Percentiles rank a stretch among this genome's conserved stretches.
These are phyloP conservation scores for Chrysochloris asiatica DNA, from an alignment of 2,113 vertebrate genomes.

Conservation along the genomic window DNA sequence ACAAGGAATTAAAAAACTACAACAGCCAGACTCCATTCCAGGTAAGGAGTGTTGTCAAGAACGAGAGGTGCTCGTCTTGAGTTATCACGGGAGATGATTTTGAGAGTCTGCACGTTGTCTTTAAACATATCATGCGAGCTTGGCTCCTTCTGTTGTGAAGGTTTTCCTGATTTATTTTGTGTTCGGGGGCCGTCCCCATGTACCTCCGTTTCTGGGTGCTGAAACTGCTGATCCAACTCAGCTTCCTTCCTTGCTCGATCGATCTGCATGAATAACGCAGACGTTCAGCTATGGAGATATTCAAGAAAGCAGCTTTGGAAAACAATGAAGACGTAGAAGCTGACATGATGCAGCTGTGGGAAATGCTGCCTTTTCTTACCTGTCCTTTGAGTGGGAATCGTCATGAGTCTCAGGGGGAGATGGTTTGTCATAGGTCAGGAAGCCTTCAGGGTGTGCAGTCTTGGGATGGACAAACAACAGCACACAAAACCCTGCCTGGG, in stretches of 20 bases:
- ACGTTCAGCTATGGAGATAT: accelerated
- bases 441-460: accelerated
- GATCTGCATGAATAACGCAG: accelerated
- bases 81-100: accelerated
- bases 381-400: accelerated
- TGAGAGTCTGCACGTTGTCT: accelerated
- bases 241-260: neutral
- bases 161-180: neutral
- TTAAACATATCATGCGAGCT: no score
- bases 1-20: slow-evolving; percentile 96
- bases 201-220: accelerated
- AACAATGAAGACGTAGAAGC: accelerated
- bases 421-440: accelerated
- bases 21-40: slow-evolving; percentile 97
- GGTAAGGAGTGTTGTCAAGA: slow-evolving; percentile 80
- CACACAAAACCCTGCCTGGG: accelerated
- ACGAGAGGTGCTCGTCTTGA: accelerated
- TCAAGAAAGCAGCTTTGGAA: neutral
- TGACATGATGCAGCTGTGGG: accelerated
- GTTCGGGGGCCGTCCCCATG: accelerated
- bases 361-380: neutral
- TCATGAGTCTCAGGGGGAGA: accelerated
- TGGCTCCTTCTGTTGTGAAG: accelerated
- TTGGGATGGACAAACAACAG: accelerated
- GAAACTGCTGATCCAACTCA: accelerated